Conservation (phyloP, 2,888 invertebrate genomes). For the Rapana venosa region DNA sequence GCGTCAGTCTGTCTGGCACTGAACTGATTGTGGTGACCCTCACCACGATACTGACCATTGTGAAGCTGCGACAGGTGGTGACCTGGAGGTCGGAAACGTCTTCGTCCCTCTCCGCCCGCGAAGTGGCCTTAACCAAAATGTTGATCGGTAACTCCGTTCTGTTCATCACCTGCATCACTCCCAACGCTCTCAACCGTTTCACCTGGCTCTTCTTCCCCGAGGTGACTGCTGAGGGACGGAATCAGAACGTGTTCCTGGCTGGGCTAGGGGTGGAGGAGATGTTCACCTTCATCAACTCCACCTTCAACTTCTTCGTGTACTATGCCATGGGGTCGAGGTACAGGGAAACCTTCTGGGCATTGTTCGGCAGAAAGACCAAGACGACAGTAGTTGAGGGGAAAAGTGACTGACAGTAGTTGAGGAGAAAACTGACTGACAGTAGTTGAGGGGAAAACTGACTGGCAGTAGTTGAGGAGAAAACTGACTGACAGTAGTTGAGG, state of each 20-base stretch:
- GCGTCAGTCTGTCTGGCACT: background rate
- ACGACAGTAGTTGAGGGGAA: no score
- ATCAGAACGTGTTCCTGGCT: background rate
- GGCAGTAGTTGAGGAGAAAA: no score
- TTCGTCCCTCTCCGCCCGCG: background rate
- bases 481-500: no score
- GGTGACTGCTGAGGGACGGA: background rate
- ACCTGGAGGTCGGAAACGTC: background rate
- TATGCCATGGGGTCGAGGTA: background rate
- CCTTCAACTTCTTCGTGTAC: constrained; percentile 1
- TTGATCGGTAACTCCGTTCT: background rate
- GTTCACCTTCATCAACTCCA: background rate
- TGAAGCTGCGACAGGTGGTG: constrained; percentile 15
- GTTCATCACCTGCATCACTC: background rate
- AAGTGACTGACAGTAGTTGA: no score
- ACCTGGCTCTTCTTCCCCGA: background rate
- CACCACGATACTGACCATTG: background rate
- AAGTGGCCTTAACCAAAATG: constrained; percentile 13
- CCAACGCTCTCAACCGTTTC: background rate
- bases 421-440: no score
- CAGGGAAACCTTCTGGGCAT: constrained; percentile 4
- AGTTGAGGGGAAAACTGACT: no score
- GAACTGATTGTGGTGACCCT: background rate
- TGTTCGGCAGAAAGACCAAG: background rate
- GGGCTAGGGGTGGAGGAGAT: background rate